These are phyloP conservation scores for Taxidea taxus DNA, from an alignment of 2,113 vertebrate genomes.

Conservation along the genomic window DNA sequence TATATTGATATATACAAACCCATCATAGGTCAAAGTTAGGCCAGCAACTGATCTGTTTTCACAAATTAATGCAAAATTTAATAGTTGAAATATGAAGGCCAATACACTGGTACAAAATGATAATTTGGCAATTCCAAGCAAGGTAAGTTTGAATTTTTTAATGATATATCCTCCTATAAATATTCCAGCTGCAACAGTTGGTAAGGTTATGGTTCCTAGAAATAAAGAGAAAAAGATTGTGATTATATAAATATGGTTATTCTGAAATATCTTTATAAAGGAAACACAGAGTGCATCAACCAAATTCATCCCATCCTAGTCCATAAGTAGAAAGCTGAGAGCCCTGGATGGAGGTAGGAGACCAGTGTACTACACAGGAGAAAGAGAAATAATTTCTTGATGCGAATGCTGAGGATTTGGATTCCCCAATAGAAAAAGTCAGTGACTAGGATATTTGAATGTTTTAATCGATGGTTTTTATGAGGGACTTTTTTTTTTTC, in stretches of 20 bases:
- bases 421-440: background rate
- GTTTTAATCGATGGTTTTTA: background rate
- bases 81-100: background rate
- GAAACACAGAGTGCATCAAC: background rate
- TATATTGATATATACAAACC: constrained; percentile 82
- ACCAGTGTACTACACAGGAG: background rate
- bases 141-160: constrained; percentile 89
- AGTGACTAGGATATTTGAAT: background rate
- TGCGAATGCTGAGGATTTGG: background rate
- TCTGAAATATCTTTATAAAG: background rate
- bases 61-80: constrained; percentile 86
- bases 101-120: constrained; percentile 71
- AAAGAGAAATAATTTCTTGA: background rate
- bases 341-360: background rate
- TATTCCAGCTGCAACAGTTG: constrained; percentile 86
- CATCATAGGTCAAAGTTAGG: constrained; percentile 91
- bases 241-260: background rate
- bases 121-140: constrained; percentile 87
- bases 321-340: background rate
- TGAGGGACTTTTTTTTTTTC: background rate
- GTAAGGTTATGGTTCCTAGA: constrained; percentile 86
- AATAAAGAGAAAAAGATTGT: constrained; percentile 44
- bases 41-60: constrained; percentile 88
- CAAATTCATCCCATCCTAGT: background rate
- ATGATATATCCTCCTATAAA: constrained; percentile 91